Percentiles rank a stretch among this genome's conserved stretches.
phyloP scores from a whole-genome alignment of 2,888 invertebrate genomes.

The Drosophila fungiperda region DNA sequence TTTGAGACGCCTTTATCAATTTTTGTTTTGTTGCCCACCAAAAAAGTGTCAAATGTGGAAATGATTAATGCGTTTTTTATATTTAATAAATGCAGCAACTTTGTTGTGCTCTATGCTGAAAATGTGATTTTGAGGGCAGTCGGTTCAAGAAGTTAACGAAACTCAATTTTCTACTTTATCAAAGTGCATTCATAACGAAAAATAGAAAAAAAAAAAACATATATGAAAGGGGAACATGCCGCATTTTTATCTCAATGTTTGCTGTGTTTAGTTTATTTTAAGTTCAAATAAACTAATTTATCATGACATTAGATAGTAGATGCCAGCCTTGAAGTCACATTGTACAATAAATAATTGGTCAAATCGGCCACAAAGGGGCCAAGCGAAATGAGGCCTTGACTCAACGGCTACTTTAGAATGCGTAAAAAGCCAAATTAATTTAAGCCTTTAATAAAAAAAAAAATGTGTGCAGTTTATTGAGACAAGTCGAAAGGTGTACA shows the following conservation, averaged over 20 bases:
- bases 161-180: slow-evolving; percentile 77
- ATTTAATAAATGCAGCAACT: slow-evolving; percentile 1
- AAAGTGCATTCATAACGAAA: slow-evolving; percentile 56
- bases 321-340: slow-evolving; percentile 65
- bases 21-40: slow-evolving; percentile 52
- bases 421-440: slow-evolving; percentile 32
- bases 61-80: slow-evolving; percentile 66
- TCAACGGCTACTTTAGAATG: slow-evolving; percentile 45
- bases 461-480: not conserved
- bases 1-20: slow-evolving; percentile 70
- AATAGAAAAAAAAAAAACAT: slow-evolving; percentile 3
- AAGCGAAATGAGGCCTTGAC: slow-evolving; percentile 45
- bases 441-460: slow-evolving; percentile 10
- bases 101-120: slow-evolving; percentile 5
- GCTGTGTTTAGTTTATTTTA: slow-evolving; percentile 58
- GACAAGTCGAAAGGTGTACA: slow-evolving; percentile 2
- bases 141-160: slow-evolving; percentile 67
- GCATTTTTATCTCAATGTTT: slow-evolving; percentile 27
- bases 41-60: slow-evolving; percentile 59
- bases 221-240: slow-evolving; percentile 68
- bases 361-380: slow-evolving; percentile 43
- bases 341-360: slow-evolving; percentile 65
- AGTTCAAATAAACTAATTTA: slow-evolving; percentile 74
- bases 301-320: slow-evolving; percentile 73
- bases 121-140: slow-evolving; percentile 33